Percentiles rank a stretch among this genome's conserved stretches.
These are phyloP conservation scores for Campoplex capitator DNA, from an alignment of 2,888 invertebrate genomes.

Conservation along the genomic window DNA sequence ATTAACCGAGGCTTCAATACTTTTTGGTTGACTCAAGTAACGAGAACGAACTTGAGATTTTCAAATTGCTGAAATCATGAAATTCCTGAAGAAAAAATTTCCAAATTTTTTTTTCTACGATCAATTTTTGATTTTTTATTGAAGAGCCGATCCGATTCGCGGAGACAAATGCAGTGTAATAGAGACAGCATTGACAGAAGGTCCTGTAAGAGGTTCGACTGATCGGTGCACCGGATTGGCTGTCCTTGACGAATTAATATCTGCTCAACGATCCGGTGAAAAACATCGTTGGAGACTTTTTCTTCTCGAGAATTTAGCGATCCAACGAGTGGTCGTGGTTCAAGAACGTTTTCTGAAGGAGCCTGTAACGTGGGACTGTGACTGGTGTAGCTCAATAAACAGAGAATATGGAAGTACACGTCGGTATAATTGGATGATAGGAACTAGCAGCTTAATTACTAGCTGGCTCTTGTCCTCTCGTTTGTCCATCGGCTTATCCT, in stretches of 20 bases:
- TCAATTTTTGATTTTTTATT: not conserved
- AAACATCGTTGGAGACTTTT: not conserved
- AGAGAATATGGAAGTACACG: conserved; percentile 2
- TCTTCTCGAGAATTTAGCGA: not conserved
- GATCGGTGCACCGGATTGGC: not conserved
- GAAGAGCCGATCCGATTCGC: not conserved
- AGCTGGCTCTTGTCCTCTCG: conserved; percentile 38
- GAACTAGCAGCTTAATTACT: conserved; percentile 43
- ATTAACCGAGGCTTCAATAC: not conserved
- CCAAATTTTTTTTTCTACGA: not conserved
- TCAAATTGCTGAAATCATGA: not conserved
- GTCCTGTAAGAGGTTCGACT: not conserved
- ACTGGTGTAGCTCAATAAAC: not conserved
- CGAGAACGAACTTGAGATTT: not conserved
- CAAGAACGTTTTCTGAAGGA: not conserved
- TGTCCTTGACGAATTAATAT: not conserved
- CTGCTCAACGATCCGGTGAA: not conserved
- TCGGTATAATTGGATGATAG: conserved; percentile 45
- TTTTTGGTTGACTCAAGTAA: too few species aligned
- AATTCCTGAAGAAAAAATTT: not conserved
- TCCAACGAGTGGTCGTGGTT: not conserved
- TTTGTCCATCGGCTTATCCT: conserved; percentile 53
- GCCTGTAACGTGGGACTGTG: not conserved
- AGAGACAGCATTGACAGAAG: not conserved
- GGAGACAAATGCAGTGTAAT: not conserved